Evolutionary conservation across 2,113 vertebrate species (phyloP), one percentile per base, ranked within the genome.

Genomic region (Cervus canadensis): DNA sequence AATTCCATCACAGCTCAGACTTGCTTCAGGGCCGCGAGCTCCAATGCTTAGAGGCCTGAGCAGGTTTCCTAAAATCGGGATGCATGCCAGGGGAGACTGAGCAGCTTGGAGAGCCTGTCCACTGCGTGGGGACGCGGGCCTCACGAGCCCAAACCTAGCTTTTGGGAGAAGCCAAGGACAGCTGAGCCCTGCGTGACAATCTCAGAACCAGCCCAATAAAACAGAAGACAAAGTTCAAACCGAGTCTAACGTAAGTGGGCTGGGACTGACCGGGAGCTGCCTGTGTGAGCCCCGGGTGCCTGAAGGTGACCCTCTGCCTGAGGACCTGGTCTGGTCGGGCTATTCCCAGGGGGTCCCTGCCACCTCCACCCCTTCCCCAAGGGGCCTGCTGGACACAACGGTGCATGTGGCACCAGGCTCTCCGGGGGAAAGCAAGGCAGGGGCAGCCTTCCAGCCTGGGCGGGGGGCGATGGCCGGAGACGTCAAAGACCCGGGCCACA

Each of bases 121-220:
- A 5, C 7, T 1, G n/a, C 0, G 0, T 1, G 7, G 50, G 6
- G n/a, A 36, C 12, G 2, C 1, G 1, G 30, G 16, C n/a, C 21
- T 6, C 10, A 36, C 2, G 4, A 13, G 1, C 9, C 56, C 64
- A 25, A 33, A 28, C 13, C 45, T 50, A 1, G 15, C 45, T 60
- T 79, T 79, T 3, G 16, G 33, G 19, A 60, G n/a, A 87, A 57
- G 13, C 64, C n/a, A 43, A 67, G 40, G 54, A 21, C 25, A 62
- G 36, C 52, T 33, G 15, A 19, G n/a, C 40, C 74, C n/a, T 13
- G 21, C 7, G 21, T 17, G 48, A 56, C 59, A 45, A n/a, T 62
- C 67, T 91, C 82, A 74, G 48, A 19, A 85, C 23, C 21, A 11
- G 33, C n/a, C 74, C 45, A 26, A 95, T 8, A 12, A 16, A 57